These are phyloP conservation scores for Esperia sulphurella DNA, from an alignment of 2,888 invertebrate species.

Conservation along the genomic window DNA sequence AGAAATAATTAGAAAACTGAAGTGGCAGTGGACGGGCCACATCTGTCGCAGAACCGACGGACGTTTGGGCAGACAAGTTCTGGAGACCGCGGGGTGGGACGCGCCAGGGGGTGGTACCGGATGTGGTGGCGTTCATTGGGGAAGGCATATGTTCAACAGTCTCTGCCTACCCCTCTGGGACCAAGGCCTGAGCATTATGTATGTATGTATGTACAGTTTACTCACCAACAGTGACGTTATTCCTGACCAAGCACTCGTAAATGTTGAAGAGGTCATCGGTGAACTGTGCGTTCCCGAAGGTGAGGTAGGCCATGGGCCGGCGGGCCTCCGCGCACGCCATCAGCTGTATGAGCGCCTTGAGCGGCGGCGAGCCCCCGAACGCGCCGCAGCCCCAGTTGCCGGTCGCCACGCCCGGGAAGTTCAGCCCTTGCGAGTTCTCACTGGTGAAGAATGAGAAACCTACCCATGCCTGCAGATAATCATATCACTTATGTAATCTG, in stretches of 20 bases:
- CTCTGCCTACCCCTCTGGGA: too few relatives aligned
- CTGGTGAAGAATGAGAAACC: slow-evolving; percentile 80
- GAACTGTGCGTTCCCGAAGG: slow-evolving; percentile 85
- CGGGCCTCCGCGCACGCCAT: slow-evolving; percentile 80
- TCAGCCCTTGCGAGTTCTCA: slow-evolving; percentile 19
- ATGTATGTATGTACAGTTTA: too few relatives aligned
- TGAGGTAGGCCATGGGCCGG: slow-evolving; percentile 89
- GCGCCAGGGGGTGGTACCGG: too few relatives aligned
- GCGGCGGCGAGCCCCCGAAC: slow-evolving; percentile 85
- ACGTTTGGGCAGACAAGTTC: too few relatives aligned
- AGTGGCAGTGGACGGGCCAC: too few relatives aligned
- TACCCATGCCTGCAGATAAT: slow-evolving; percentile 33
- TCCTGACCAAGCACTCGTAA: slow-evolving; percentile 75
- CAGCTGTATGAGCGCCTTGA: slow-evolving; percentile 88
- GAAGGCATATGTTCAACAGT: too few relatives aligned
- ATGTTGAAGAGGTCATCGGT: slow-evolving; percentile 82
- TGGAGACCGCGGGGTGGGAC: too few relatives aligned
- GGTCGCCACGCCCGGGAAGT: slow-evolving; percentile 85
- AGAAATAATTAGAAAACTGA: too few relatives aligned
- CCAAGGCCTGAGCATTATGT: too few relatives aligned
- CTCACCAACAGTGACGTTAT: slow-evolving; percentile 81
- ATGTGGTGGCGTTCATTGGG: too few relatives aligned
- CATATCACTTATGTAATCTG: too few relatives aligned
- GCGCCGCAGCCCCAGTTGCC: slow-evolving; percentile 98
- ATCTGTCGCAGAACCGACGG: too few relatives aligned